phyloP scores from a whole-genome alignment of 2,888 invertebrate species.

The Epinotia bilunana region DNA sequence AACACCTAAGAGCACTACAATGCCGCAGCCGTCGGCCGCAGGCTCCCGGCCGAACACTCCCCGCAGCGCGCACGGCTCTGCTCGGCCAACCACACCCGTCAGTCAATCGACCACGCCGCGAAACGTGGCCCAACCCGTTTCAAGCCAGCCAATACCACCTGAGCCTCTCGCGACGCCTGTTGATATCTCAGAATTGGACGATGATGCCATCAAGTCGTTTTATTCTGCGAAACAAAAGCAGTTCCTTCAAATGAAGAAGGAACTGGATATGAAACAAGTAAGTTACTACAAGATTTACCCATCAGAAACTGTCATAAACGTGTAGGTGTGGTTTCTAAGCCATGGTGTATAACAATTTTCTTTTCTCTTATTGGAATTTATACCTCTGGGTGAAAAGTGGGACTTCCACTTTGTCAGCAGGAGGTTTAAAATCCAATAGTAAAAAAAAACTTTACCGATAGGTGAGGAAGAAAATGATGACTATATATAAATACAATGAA shows the following conservation, averaged over 20 bases:
- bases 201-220: conserved; percentile 61
- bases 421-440: no score
- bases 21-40: conserved; percentile 64
- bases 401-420: no score
- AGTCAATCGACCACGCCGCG: conserved; percentile 67
- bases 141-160: conserved; percentile 34
- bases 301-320: background rate
- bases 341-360: no score
- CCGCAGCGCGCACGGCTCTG: conserved; percentile 48
- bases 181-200: conserved; percentile 50
- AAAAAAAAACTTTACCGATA: no score
- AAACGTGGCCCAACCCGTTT: background rate
- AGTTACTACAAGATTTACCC: background rate
- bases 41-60: conserved; percentile 66
- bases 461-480: no score
- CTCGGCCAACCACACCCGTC: conserved; percentile 49
- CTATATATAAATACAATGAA: no score
- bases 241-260: conserved; percentile 73
- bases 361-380: no score
- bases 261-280: conserved; percentile 79
- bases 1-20: conserved; percentile 65
- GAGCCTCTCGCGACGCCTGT: background rate
- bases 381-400: no score
- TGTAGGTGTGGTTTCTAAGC: background rate
- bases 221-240: conserved; percentile 64